phyloP scores from a whole-genome alignment of 2,888 invertebrate species.

The Rotaria macrura region DNA sequence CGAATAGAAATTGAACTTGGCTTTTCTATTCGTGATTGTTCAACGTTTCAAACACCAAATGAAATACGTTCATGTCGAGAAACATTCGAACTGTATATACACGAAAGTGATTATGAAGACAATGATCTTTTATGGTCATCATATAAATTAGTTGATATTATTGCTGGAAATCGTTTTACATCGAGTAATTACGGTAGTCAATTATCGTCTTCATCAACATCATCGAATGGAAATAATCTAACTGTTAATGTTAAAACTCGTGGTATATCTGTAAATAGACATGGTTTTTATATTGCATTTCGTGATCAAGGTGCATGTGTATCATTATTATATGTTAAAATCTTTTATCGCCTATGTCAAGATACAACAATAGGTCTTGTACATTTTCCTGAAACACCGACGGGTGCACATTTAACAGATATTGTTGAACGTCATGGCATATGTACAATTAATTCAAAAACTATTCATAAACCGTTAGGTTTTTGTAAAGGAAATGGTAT shows the following conservation, averaged over 20 bases:
- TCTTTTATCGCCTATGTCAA: conserved; percentile 22
- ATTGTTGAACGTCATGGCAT: conserved; percentile 22
- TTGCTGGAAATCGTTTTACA: conserved; percentile 24
- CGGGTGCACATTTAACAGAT: conserved; percentile 31
- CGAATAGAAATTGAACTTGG: conserved; percentile 26
- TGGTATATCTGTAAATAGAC: conserved; percentile 11
- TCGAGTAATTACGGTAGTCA: conserved; percentile 23
- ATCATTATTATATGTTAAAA: conserved; percentile 27
- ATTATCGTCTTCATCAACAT: background rate
- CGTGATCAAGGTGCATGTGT: conserved; percentile 33
- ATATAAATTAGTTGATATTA: conserved; percentile 18
- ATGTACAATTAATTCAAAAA: conserved; percentile 25
- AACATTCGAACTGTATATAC: conserved; percentile 26
- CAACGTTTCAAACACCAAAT: conserved; percentile 22
- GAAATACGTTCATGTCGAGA: conserved; percentile 33
- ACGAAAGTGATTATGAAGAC: conserved; percentile 18
- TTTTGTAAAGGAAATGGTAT: conserved; percentile 29
- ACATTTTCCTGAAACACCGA: conserved; percentile 26
- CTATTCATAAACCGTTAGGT: conserved; percentile 21
- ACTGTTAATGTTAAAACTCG: conserved; percentile 23
- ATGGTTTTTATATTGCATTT: conserved; percentile 27
- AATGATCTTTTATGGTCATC: background rate
- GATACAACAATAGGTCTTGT: background rate
- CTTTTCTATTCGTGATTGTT: conserved; percentile 30
- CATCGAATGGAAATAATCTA: background rate